Base-by-base conservation (phyloP, 2,888 invertebrate genomes). In the Oxytorus armatus region DNA sequence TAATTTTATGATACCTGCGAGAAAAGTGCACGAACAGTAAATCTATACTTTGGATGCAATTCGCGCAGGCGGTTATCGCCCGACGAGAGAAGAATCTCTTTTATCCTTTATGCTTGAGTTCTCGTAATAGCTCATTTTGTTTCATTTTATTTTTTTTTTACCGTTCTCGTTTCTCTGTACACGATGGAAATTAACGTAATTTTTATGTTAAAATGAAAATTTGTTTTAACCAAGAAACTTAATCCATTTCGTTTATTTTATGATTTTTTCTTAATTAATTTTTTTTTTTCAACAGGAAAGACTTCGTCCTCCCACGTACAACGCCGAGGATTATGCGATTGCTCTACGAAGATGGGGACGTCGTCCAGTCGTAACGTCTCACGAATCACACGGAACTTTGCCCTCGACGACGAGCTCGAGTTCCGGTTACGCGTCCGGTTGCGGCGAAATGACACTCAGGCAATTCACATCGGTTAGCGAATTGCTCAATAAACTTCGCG, bases 391-490 rank as follows among this genome's bases (percentile, higher is more conserved):
- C 29, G 89, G 90, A 55, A 91, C 90, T 36, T 83, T 92, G 76
- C 91, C 91, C 5, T 92, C 92, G 44, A 91, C 91, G n/a, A 91
- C 91, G 70, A 91, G 91, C 79, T 91, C 91, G 29, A 91, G 91
- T 86, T 91, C 92, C 83, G 92, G 92, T 65, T 92, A 92, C 77
- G 93, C 94, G 36, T 93, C 93, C 75, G 92, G 94, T 63, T 95
- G 95, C 29, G 95, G 95, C 79, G 97, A 97, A 92, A 97, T 97
- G 97, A 96, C 96, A 10, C 93, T 97, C 42, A 93, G 97, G 23
- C 97, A 97, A 92, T 97, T 97, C 89, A 95, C 96, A 14, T 96
- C 97, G 10, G 96, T 98, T 51, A 96, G 97, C 53, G 98, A 98
- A 92, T 93, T 98, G 23, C 93, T 98, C 69, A 95, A 96, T 65